Percentiles rank a stretch among this genome's conserved stretches.
phyloP scores from a whole-genome alignment of 2,888 invertebrate genomes.

The Unio delphinus region DNA sequence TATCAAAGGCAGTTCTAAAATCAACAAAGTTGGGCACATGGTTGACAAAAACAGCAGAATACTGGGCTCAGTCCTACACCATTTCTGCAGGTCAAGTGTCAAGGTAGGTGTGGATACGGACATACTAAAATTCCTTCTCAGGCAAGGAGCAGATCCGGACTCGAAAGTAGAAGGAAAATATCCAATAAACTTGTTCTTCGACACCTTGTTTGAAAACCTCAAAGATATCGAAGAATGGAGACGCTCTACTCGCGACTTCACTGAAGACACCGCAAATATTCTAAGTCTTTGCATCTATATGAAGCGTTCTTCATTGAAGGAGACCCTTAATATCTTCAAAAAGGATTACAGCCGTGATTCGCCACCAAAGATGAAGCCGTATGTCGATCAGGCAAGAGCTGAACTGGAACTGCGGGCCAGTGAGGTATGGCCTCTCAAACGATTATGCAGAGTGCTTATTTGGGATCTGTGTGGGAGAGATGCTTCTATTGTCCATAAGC shows the following conservation, averaged over 20 bases:
- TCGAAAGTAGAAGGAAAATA: conserved; percentile 43
- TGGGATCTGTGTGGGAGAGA: conserved; percentile 43
- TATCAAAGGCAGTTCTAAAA: conserved; percentile 28
- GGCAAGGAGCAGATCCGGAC: conserved; percentile 54
- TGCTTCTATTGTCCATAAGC: conserved; percentile 34
- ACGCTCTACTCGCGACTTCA: conserved; percentile 24
- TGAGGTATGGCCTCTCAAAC: conserved; percentile 38
- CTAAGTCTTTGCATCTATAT: conserved; percentile 36
- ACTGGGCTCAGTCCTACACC: conserved; percentile 49
- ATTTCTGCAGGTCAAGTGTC: conserved; percentile 51
- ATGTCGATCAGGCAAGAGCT: conserved; percentile 25
- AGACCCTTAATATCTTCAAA: conserved; percentile 30
- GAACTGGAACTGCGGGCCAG: conserved; percentile 20
- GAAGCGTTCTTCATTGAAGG: conserved; percentile 28
- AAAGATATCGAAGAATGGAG: conserved; percentile 22
- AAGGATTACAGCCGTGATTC: conserved; percentile 25
- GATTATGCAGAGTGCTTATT: conserved; percentile 30
- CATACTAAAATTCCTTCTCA: conserved; percentile 47
- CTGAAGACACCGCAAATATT: conserved; percentile 33
- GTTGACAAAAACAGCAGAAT: conserved; percentile 35
- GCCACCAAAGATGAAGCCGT: conserved; percentile 34
- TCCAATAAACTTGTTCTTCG: conserved; percentile 44
- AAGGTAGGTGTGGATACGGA: conserved; percentile 43
- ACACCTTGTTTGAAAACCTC: conserved; percentile 34
- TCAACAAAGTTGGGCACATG: conserved; percentile 32